These are phyloP conservation scores for Masticophis lateralis DNA, from an alignment of 2,797 vertebrate genomes.

Conservation along the genomic window DNA sequence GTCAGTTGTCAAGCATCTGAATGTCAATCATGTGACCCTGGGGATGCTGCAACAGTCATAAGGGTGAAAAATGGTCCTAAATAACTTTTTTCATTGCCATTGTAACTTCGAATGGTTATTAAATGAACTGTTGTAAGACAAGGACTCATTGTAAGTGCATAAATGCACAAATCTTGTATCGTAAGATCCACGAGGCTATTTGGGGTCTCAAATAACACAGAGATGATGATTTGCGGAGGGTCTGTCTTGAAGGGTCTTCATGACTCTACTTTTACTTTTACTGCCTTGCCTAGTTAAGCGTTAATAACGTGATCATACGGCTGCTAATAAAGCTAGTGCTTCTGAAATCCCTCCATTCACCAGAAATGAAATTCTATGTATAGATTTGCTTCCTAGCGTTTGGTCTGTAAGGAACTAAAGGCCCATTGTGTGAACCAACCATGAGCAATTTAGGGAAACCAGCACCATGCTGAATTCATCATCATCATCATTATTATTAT, in stretches of 20 bases:
- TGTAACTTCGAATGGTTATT: too few relatives aligned
- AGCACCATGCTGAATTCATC: not conserved
- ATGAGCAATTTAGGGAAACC: conserved; percentile 27
- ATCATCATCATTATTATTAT: not conserved
- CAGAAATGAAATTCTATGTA: not conserved
- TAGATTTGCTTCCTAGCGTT: conserved; percentile 7
- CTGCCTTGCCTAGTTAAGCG: conserved; percentile 2
- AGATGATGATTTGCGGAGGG: not conserved
- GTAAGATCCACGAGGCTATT: conserved; percentile 13
- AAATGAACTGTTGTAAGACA: too few relatives aligned
- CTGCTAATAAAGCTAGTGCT: conserved; percentile 4
- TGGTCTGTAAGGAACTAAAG: not conserved
- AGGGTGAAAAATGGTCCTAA: too few relatives aligned
- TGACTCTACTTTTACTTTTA: conserved; percentile 36
- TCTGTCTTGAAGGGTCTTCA: not conserved
- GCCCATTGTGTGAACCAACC: not conserved
- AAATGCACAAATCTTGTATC: conserved; percentile 19
- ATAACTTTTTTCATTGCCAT: too few relatives aligned
- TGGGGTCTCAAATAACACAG: not conserved
- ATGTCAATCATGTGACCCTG: too few relatives aligned
- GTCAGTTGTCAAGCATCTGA: too few relatives aligned
- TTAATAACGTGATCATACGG: conserved; percentile 18
- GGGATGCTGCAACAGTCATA: too few relatives aligned
- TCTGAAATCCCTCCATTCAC: conserved; percentile 14
- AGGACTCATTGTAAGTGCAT: not conserved